phyloP scores from a whole-genome alignment of 2,113 vertebrate genomes.

The Arizona elegans region DNA sequence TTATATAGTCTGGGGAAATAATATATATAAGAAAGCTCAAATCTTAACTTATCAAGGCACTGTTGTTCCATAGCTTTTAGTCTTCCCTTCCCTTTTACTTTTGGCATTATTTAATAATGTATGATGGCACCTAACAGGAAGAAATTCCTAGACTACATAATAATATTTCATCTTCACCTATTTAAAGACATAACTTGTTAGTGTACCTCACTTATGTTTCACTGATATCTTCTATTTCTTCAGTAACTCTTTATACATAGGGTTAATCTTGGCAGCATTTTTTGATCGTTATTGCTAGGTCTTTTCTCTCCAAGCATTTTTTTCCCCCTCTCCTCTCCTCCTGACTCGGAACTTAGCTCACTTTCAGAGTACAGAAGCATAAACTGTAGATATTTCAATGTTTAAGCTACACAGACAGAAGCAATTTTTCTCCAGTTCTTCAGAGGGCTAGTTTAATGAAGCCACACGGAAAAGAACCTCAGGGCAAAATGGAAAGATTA shows the following conservation, averaged over 20 bases:
- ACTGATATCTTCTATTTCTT: not conserved
- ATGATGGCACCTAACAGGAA: not conserved
- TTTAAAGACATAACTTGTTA: not conserved
- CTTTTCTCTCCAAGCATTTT: not conserved
- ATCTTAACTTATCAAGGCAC: not conserved
- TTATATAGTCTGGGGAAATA: too few relatives aligned
- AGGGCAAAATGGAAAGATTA: constrained; percentile 23
- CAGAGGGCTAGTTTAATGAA: constrained; percentile 1
- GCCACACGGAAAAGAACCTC: rapidly evolving
- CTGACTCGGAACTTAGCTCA: not conserved
- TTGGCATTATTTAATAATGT: not conserved
- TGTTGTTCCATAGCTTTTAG: not conserved
- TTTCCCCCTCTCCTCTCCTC: not conserved
- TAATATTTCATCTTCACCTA: rapidly evolving
- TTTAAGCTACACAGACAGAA: constrained; percentile 15
- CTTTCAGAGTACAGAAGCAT: rapidly evolving
- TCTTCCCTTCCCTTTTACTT: not conserved
- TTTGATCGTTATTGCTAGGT: not conserved
- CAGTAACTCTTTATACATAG: not conserved
- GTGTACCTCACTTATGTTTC: not conserved
- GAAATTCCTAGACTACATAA: not conserved
- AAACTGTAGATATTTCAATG: rapidly evolving
- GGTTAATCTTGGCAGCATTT: not conserved
- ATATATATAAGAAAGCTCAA: not conserved
- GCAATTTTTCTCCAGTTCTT: constrained; percentile 4